Evolutionary conservation across 2,888 invertebrate species (phyloP).

Genomic region (Anaspis maculata): DNA sequence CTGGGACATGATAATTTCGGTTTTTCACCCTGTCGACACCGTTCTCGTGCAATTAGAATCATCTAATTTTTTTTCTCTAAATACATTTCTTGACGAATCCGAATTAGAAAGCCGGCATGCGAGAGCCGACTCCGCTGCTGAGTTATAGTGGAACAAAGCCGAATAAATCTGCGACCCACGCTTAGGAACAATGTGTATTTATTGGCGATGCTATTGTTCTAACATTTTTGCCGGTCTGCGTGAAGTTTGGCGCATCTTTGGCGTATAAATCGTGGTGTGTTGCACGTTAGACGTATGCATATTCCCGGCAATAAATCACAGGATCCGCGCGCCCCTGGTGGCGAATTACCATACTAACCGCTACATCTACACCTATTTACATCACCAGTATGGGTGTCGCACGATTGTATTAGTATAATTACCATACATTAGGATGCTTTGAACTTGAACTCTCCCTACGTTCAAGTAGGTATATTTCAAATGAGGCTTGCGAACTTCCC

Average conservation of each 20-base stretch:
- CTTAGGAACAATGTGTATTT: slow-evolving; percentile 20
- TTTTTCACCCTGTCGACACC: too few species aligned
- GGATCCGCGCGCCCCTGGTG: slow-evolving; percentile 26
- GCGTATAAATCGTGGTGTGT: slow-evolving; percentile 23
- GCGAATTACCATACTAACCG: slow-evolving; percentile 34
- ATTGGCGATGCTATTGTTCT: slow-evolving; percentile 25
- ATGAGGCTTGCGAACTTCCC: slow-evolving; percentile 17
- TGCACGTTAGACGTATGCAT: slow-evolving; percentile 21
- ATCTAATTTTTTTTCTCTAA: slow-evolving; percentile 3
- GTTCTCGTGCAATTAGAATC: too few species aligned
- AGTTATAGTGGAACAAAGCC: slow-evolving; percentile 5
- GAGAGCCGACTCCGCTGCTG: slow-evolving; percentile 5
- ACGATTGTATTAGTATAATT: slow-evolving; percentile 27
- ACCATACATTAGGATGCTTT: slow-evolving; percentile 25
- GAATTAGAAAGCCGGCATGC: not conserved
- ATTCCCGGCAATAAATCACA: slow-evolving; percentile 28
- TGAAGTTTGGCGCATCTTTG: slow-evolving; percentile 25
- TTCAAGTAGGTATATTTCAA: slow-evolving; percentile 15
- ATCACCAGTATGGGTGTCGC: slow-evolving; percentile 27
- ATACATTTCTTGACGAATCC: slow-evolving; percentile 3
- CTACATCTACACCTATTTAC: slow-evolving; percentile 34
- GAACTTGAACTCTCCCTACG: slow-evolving; percentile 8
- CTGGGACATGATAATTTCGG: too few species aligned
- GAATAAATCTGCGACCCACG: slow-evolving; percentile 22
- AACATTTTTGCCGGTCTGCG: slow-evolving; percentile 20